Conservation (phyloP, 1,140 invertebrate species). For the Zaprionus africanus region DNA sequence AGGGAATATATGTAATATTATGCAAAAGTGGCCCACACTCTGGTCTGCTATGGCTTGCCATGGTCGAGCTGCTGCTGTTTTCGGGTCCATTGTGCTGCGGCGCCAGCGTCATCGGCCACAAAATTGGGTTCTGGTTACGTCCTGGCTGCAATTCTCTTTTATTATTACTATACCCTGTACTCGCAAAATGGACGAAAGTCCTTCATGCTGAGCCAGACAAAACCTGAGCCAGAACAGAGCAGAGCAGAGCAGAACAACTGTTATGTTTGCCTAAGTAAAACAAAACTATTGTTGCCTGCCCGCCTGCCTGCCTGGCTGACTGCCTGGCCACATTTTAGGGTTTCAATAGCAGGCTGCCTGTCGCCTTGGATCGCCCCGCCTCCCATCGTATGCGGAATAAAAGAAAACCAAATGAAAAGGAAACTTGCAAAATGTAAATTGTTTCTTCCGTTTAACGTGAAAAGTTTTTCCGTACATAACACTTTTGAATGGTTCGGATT, state of each 20-base stretch:
- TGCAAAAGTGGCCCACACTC: constrained; percentile 47
- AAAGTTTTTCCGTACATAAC: constrained; percentile 8
- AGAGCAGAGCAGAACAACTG: neutral
- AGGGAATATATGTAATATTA: constrained; percentile 32
- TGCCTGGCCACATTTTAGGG: constrained; percentile 1
- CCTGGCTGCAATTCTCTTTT: constrained; percentile 38
- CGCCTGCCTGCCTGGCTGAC: no score
- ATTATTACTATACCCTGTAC: constrained; percentile 24
- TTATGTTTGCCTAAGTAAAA: constrained; percentile 6
- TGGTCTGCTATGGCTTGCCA: constrained; percentile 23
- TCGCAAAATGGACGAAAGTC: neutral
- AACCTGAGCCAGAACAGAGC: neutral
- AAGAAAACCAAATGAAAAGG: constrained; percentile 5
- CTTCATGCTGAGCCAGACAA: neutral
- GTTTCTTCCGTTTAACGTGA: constrained; percentile 7
- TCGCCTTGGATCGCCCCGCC: neutral
- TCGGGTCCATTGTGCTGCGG: constrained; percentile 39
- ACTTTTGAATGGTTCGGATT: constrained; percentile 10
- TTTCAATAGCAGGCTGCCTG: neutral
- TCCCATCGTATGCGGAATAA: neutral
- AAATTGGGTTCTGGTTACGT: constrained; percentile 67
- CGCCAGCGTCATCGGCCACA: constrained; percentile 56
- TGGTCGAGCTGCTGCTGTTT: constrained; percentile 6
- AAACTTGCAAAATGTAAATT: constrained; percentile 12
- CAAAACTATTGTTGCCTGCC: neutral